A percentile compares a stretch with the other conserved stretches of the same genome.
phyloP scores from a whole-genome alignment of 2,888 invertebrate genomes.

The Isoperla grammatica region DNA sequence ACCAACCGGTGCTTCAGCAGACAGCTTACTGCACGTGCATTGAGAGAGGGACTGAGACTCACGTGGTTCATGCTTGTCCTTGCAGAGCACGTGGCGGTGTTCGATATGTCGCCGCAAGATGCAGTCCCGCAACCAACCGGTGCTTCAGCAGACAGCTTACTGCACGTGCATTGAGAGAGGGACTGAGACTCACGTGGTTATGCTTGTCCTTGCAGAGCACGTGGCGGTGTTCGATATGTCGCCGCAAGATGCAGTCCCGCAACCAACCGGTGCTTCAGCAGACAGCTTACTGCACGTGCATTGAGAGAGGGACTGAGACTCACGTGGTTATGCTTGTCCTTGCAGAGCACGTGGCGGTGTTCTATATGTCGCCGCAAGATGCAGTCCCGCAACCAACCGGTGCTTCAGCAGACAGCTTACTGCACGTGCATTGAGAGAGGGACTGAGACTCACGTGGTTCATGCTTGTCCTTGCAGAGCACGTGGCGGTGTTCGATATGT shows the following conservation, averaged over 20 bases:
- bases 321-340: no score
- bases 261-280: conserved; percentile 59
- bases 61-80: no score
- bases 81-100: conserved; percentile 76
- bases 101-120: conserved; percentile 78
- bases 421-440: no score
- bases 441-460: no score
- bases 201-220: conserved; percentile 54
- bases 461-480: conserved; percentile 54
- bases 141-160: conserved; percentile 70
- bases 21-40: conserved; percentile 74
- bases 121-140: conserved; percentile 60
- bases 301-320: no score
- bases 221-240: conserved; percentile 87
- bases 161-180: no score
- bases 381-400: conserved; percentile 60
- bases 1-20: conserved; percentile 61
- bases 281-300: conserved; percentile 76
- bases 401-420: conserved; percentile 70
- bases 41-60: no score
- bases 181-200: no score
- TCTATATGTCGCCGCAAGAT: conserved; percentile 78
- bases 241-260: conserved; percentile 71
- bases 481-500: conserved; percentile 87
- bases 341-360: conserved; percentile 76